Evolutionary conservation across 2,113 vertebrate species (phyloP).

Genomic region (Toxotes jaculatrix): DNA sequence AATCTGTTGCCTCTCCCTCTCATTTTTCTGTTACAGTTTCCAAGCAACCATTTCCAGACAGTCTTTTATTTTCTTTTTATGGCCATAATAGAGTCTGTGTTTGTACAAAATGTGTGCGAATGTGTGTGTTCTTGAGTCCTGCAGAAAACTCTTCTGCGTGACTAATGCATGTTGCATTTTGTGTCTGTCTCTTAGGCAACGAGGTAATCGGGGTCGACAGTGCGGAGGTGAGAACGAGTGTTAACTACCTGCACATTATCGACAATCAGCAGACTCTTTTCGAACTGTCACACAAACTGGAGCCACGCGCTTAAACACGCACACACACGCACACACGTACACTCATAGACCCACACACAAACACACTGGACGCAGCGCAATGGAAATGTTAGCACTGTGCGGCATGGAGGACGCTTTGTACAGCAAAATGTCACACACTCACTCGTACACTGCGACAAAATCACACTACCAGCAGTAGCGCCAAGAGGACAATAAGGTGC

Average conservation of each 20-base stretch:
- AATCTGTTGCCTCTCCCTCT: neutral
- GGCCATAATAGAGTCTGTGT: conserved; percentile 14
- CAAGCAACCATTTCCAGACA: conserved; percentile 73
- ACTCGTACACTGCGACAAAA: conserved; percentile 19
- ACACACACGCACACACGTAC: neutral
- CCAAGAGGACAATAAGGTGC: conserved; percentile 53
- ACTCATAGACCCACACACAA: neutral
- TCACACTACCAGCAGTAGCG: conserved; percentile 57
- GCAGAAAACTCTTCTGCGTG: conserved; percentile 1
- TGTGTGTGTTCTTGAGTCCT: conserved; percentile 1
- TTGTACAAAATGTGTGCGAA: conserved; percentile 4
- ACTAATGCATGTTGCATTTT: conserved; percentile 6
- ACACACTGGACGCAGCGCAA: neutral
- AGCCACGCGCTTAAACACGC: conserved; percentile 88
- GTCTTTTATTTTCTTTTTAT: conserved; percentile 29
- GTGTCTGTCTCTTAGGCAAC: conserved; percentile 82
- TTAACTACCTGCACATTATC: conserved; percentile 94
- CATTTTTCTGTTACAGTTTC: conserved; percentile 64
- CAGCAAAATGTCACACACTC: conserved; percentile 20
- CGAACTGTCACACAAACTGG: conserved; percentile 96
- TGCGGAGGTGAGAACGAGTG: conserved; percentile 89
- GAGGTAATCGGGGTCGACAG: conserved; percentile 91
- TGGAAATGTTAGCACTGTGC: conserved; percentile 21
- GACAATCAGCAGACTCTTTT: conserved; percentile 99
- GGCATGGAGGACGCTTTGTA: conserved; percentile 36